These are phyloP conservation scores for Microctenopoma steveboyesi DNA, from an alignment of 2,797 vertebrate genomes.

Conservation along the genomic window DNA sequence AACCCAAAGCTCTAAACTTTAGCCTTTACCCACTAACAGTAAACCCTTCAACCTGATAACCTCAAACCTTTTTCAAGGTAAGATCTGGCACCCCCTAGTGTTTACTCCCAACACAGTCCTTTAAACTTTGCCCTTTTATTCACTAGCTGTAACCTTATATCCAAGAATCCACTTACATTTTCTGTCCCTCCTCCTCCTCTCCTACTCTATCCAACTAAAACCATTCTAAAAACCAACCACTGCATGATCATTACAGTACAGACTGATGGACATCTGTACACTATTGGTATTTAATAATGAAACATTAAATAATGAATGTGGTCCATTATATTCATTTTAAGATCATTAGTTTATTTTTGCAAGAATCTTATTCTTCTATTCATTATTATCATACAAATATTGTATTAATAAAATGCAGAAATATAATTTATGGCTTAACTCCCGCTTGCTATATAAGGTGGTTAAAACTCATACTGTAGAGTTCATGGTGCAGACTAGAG, in stretches of 20 bases:
- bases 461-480: too few species aligned
- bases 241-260: constrained; percentile 40
- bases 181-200: constrained; percentile 61
- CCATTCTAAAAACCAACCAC: constrained; percentile 4
- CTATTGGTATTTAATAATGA: too few species aligned
- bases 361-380: too few species aligned
- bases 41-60: constrained; percentile 66
- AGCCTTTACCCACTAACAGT: constrained; percentile 81
- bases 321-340: too few species aligned
- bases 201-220: constrained; percentile 42
- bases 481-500: too few species aligned
- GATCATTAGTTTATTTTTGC: too few species aligned
- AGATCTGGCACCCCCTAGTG: constrained; percentile 90
- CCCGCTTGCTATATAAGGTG: too few species aligned
- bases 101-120: constrained; percentile 67
- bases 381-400: too few species aligned
- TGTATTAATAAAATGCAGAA: too few species aligned
- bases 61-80: constrained; percentile 87
- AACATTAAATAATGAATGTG: too few species aligned
- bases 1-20: constrained; percentile 55
- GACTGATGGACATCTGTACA: not conserved
- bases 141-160: constrained; percentile 80
- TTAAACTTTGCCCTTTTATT: constrained; percentile 62
- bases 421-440: too few species aligned
- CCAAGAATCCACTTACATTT: constrained; percentile 47